phyloP scores from a whole-genome alignment of 2,797 vertebrate genomes.

The Glossophaga mutica region DNA sequence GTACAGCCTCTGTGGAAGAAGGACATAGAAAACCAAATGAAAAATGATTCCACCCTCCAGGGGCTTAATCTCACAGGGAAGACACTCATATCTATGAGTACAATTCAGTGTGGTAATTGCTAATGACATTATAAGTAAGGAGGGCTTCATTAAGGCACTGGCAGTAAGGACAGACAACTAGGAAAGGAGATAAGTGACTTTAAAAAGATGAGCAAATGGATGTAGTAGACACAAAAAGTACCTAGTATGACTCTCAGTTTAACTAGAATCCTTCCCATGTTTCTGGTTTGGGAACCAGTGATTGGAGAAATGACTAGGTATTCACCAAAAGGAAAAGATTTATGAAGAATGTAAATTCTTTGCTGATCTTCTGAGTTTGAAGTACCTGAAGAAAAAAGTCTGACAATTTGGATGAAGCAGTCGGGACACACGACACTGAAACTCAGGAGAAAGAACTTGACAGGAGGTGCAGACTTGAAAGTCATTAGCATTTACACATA shows the following conservation, averaged over 20 bases:
- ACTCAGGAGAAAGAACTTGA: neutral
- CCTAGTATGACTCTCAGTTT: neutral
- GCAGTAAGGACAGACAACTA: neutral
- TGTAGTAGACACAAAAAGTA: neutral
- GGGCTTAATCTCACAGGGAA: neutral
- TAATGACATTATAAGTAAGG: slow-evolving; percentile 6
- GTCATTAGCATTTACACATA: neutral
- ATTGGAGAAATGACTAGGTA: neutral
- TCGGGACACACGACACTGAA: neutral
- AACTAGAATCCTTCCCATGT: neutral
- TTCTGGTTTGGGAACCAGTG: neutral
- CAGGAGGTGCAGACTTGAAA: neutral
- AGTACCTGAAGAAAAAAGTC: neutral
- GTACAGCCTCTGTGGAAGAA: neutral
- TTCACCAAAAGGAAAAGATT: neutral
- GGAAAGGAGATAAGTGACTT: neutral
- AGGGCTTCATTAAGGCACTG: neutral
- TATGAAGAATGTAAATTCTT: neutral
- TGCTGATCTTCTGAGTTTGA: neutral
- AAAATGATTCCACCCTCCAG: neutral
- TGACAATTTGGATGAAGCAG: neutral
- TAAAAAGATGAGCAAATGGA: neutral
- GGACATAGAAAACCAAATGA: neutral
- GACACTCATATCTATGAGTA: neutral
- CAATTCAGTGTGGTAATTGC: neutral